A percentile compares a stretch with the other conserved stretches of the same genome.
These are phyloP conservation scores for Plebejus anna DNA, from an alignment of 2,888 invertebrate genomes.

Conservation along the genomic window DNA sequence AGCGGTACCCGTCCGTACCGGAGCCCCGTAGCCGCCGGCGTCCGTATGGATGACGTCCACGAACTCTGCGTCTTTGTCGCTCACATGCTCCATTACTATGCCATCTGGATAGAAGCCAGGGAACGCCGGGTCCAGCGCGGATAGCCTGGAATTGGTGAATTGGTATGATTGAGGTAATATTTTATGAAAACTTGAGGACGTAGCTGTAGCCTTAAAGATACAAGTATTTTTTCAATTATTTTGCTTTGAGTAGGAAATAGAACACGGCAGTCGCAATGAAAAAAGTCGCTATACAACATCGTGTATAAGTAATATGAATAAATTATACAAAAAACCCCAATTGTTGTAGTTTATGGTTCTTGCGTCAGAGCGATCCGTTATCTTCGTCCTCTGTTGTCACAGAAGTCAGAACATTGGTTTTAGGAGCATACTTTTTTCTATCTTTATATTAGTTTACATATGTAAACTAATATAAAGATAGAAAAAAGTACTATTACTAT, in stretches of 20 bases:
- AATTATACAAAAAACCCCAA: not conserved
- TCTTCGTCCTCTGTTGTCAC: not conserved
- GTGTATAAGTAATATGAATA: not conserved
- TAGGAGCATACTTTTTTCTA: not conserved
- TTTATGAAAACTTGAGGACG: not conserved
- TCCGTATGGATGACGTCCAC: conserved; percentile 86
- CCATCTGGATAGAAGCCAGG: conserved; percentile 79
- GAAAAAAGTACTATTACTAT: not conserved
- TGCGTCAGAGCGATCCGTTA: conserved; percentile 8
- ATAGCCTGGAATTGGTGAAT: conserved; percentile 60
- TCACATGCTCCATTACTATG: conserved; percentile 72
- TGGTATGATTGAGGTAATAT: not conserved
- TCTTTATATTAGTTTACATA: not conserved
- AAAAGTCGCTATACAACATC: not conserved
- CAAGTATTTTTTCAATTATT: no score
- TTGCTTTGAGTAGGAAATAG: no score
- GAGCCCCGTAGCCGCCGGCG: conserved; percentile 81
- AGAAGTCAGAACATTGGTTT: not conserved
- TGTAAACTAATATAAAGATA: not conserved
- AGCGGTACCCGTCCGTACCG: conserved; percentile 77
- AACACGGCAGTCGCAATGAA: not conserved
- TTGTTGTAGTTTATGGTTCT: conserved; percentile 1
- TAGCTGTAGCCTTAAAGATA: no score
- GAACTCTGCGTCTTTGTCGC: conserved; percentile 76
- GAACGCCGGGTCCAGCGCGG: conserved; percentile 81